Conservation (phyloP, 2,888 invertebrate genomes). For the Heterodera filipjevi region DNA sequence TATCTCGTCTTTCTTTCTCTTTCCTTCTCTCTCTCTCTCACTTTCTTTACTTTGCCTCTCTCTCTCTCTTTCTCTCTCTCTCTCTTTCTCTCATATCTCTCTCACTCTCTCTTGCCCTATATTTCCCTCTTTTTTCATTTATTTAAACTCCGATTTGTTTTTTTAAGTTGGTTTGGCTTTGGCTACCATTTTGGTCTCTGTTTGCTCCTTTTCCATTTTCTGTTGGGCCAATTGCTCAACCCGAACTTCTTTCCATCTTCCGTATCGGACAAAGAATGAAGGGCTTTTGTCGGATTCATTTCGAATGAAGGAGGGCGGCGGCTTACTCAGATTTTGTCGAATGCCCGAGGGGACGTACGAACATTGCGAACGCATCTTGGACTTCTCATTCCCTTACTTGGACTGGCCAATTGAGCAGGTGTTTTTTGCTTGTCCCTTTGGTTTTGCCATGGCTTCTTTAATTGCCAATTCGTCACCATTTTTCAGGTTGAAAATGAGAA, state of each 20-base stretch:
- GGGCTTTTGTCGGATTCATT: not conserved
- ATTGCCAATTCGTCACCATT: not conserved
- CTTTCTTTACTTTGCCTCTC: too few species aligned
- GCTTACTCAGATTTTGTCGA: slow-evolving; percentile 31
- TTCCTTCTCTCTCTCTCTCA: too few species aligned
- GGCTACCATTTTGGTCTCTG: slow-evolving; percentile 30
- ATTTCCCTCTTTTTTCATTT: not conserved
- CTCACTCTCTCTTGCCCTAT: too few species aligned
- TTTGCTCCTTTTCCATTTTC: slow-evolving; percentile 39
- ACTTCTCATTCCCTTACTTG: slow-evolving; percentile 42
- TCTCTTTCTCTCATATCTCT: too few species aligned
- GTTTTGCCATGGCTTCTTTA: not conserved
- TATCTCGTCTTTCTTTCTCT: not conserved
- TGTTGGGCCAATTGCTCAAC: slow-evolving; percentile 36
- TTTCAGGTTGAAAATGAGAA: slow-evolving; percentile 36
- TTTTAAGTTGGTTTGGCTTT: slow-evolving; percentile 38
- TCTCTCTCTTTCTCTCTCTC: too few species aligned
- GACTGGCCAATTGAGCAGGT: slow-evolving; percentile 43
- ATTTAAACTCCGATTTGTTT: not conserved
- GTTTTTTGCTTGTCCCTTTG: too few species aligned
- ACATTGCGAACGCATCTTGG: slow-evolving; percentile 38
- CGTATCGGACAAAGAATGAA: not conserved
- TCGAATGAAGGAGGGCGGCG: not conserved
- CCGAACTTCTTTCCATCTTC: not conserved
- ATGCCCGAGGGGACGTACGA: slow-evolving; percentile 33